These are phyloP conservation scores for Molorchus minor DNA, from an alignment of 2,888 invertebrate species.

Conservation along the genomic window DNA sequence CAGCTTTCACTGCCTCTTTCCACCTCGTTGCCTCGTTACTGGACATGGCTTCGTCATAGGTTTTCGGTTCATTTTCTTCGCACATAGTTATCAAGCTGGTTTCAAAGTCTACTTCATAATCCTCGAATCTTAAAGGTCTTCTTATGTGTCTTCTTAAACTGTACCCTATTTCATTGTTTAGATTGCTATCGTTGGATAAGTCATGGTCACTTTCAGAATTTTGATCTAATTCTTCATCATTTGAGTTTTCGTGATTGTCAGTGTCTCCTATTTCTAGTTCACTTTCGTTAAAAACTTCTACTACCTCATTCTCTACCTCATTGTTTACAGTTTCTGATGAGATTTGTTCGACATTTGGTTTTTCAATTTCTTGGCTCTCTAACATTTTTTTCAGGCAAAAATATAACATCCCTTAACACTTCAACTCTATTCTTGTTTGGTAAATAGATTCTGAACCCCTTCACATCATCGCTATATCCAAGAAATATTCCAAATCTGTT, in stretches of 20 bases:
- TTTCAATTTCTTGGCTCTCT: too few relatives aligned
- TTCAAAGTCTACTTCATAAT: slow-evolving; percentile 16
- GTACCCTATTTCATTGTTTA: slow-evolving; percentile 13
- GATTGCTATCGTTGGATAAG: neutral
- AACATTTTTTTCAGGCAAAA: slow-evolving; percentile 27
- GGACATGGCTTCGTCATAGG: slow-evolving; percentile 1
- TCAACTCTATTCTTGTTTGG: slow-evolving; percentile 35
- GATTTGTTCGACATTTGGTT: too few relatives aligned
- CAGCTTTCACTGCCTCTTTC: slow-evolving; percentile 20
- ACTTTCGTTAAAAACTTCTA: neutral
- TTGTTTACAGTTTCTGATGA: too few relatives aligned
- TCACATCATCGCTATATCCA: slow-evolving; percentile 52
- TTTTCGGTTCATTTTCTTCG: neutral
- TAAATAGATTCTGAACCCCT: slow-evolving; percentile 38
- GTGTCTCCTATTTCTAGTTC: neutral
- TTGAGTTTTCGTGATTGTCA: neutral
- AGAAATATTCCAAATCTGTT: slow-evolving; percentile 50
- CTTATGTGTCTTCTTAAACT: slow-evolving; percentile 8
- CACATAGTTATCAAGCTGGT: neutral
- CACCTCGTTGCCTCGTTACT: neutral
- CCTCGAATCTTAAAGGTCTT: slow-evolving; percentile 13
- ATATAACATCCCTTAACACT: slow-evolving; percentile 35
- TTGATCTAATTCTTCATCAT: neutral
- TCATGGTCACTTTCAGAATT: neutral
- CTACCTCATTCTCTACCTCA: too few relatives aligned